Conservation (phyloP, 2,113 vertebrate species). For the Podarcis raffonei region DNA sequence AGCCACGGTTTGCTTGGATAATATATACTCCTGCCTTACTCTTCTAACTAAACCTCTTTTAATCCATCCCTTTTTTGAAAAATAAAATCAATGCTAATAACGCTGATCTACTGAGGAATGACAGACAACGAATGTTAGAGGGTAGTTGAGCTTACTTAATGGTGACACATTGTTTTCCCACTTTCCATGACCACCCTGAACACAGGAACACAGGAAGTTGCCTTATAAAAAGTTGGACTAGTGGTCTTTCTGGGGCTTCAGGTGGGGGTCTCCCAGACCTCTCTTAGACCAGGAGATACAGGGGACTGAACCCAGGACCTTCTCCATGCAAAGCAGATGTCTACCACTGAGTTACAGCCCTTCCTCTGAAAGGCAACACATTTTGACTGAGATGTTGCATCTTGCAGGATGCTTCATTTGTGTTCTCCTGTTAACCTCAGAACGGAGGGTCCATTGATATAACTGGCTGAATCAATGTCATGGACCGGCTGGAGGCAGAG, state of each 20-base stretch:
- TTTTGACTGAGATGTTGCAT: background rate
- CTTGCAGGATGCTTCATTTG: background rate
- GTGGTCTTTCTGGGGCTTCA: no score
- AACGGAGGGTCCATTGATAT: background rate
- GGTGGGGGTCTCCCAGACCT: no score
- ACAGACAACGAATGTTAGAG: constrained; percentile 65
- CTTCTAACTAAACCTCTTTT: constrained; percentile 78
- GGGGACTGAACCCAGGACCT: background rate
- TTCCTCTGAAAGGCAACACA: background rate
- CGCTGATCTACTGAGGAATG: constrained; percentile 77
- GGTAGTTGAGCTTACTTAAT: constrained; percentile 64
- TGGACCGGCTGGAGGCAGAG: no score
- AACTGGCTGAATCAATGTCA: background rate
- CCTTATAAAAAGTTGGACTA: no score
- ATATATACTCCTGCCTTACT: constrained; percentile 75
- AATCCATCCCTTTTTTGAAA: constrained; percentile 67
- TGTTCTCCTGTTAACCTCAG: background rate
- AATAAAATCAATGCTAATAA: constrained; percentile 79
- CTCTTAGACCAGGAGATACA: no score
- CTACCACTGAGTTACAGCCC: no score
- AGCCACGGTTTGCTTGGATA: constrained; percentile 72
- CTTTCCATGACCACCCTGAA: no score
- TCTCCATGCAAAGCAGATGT: no score
- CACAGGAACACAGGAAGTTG: no score
- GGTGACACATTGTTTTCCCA: constrained; percentile 40